Percentiles rank a stretch among this genome's conserved stretches.
Evolutionary conservation across 2,113 vertebrate genomes (phyloP).

Genomic region (Reinhardtius hippoglossoides): DNA sequence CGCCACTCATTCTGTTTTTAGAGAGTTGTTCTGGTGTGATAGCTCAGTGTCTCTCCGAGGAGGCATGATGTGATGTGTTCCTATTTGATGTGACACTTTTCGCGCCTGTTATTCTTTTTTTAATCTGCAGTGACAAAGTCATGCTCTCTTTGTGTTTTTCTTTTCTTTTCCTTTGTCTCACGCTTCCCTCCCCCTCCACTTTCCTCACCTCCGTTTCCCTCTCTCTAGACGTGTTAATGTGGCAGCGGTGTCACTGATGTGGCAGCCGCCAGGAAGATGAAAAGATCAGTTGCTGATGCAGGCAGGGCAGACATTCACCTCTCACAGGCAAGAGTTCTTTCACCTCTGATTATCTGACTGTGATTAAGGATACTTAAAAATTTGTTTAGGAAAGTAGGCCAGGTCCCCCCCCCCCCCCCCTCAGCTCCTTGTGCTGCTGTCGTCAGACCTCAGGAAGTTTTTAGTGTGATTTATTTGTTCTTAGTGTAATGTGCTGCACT

Average conservation of each 20-base stretch:
- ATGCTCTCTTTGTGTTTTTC: slow-evolving; percentile 10
- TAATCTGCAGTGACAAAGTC: slow-evolving; percentile 66
- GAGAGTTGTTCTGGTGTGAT: slow-evolving; percentile 56
- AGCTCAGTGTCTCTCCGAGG: slow-evolving; percentile 50
- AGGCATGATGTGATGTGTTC: slow-evolving; percentile 61
- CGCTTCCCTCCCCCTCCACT: slow-evolving; percentile 14
- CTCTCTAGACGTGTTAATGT: slow-evolving; percentile 45
- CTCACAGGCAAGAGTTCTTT: slow-evolving; percentile 14
- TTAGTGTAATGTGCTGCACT: slow-evolving; percentile 31
- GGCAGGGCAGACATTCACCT: background rate
- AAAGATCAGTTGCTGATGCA: slow-evolving; percentile 17
- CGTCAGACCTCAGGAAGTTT: slow-evolving; percentile 31
- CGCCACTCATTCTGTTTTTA: slow-evolving; percentile 52
- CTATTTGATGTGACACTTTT: slow-evolving; percentile 74
- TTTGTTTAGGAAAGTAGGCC: slow-evolving; percentile 50
- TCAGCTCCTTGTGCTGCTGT: slow-evolving; percentile 9
- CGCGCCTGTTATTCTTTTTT: slow-evolving; percentile 65
- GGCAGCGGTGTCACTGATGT: slow-evolving; percentile 27
- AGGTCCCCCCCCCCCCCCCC: slow-evolving; percentile 7
- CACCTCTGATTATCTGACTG: slow-evolving; percentile 35
- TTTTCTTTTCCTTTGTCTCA: too few species aligned
- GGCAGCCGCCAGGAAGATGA: slow-evolving; percentile 44
- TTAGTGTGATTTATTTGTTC: background rate
- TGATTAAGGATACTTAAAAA: slow-evolving; percentile 33
- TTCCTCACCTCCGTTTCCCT: slow-evolving; percentile 3